Percentiles rank a stretch among this genome's conserved stretches.
These are phyloP conservation scores for Scopus umbretta DNA, from an alignment of 2,113 vertebrate genomes.

Conservation along the genomic window DNA sequence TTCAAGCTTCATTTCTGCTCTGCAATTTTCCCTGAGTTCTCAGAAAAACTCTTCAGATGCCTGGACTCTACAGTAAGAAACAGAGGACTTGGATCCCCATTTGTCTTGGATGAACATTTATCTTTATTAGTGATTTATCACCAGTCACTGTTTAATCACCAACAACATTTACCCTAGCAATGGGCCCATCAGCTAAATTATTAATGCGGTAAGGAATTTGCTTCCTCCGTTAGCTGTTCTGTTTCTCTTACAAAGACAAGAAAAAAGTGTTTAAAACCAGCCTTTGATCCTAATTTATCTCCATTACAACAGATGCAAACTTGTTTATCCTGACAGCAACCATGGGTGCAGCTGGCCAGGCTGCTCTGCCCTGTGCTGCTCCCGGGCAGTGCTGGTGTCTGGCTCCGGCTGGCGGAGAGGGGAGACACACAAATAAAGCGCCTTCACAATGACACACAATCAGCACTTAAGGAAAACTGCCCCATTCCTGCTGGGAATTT, in stretches of 20 bases:
- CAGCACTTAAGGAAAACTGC: neutral
- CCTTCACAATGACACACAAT: neutral
- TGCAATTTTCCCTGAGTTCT: neutral
- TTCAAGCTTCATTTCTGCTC: neutral
- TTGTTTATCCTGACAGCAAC: neutral
- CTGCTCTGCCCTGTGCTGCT: neutral
- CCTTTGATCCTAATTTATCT: neutral
- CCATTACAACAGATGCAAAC: neutral
- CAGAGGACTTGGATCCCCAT: neutral
- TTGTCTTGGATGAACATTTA: neutral
- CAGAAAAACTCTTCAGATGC: neutral
- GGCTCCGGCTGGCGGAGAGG: accelerated
- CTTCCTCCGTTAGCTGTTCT: neutral
- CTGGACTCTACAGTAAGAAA: neutral
- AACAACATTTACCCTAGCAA: neutral
- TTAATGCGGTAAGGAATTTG: neutral
- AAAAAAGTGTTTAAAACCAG: neutral
- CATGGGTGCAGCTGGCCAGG: neutral
- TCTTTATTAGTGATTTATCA: neutral
- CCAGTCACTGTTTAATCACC: neutral
- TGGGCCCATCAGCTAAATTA: neutral
- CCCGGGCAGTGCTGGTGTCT: neutral
- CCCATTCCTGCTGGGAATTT: neutral
- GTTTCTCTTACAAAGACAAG: neutral
- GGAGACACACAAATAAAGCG: neutral